Percentiles rank a stretch among this genome's conserved stretches.
These are phyloP conservation scores for Diabrotica virgifera DNA, from an alignment of 1,140 invertebrate genomes.

Conservation along the genomic window DNA sequence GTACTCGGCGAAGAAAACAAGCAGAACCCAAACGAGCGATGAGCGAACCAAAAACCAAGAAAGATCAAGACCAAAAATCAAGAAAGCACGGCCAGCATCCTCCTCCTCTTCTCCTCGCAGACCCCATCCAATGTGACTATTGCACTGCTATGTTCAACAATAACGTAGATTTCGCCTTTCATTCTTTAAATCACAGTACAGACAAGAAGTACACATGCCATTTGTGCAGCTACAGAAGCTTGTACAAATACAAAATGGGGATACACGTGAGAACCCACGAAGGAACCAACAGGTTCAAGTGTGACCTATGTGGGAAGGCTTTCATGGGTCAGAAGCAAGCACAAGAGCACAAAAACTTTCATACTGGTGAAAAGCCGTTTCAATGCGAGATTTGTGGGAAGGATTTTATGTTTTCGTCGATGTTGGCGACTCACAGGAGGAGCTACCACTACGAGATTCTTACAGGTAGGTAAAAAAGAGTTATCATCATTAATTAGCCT, in stretches of 20 bases:
- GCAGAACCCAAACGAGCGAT: too few relatives aligned
- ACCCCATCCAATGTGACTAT: constrained; percentile 38
- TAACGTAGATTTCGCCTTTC: constrained; percentile 38
- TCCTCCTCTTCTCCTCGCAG: constrained; percentile 9
- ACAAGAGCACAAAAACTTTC: constrained; percentile 51
- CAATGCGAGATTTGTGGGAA: constrained; percentile 60
- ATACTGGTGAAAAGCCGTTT: constrained; percentile 63
- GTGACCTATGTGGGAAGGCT: constrained; percentile 37
- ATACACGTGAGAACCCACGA: constrained; percentile 29
- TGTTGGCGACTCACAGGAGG: constrained; percentile 37
- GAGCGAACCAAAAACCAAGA: neutral
- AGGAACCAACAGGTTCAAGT: constrained; percentile 29
- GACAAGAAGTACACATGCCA: constrained; percentile 48
- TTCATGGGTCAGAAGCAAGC: constrained; percentile 51
- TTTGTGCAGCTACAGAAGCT: constrained; percentile 48
- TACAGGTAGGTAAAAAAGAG: constrained; percentile 22
- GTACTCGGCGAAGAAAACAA: too few relatives aligned
- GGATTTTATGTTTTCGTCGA: constrained; percentile 49
- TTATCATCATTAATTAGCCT: too few relatives aligned
- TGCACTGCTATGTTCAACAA: constrained; percentile 41
- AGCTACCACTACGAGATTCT: constrained; percentile 43
- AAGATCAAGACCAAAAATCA: constrained; percentile 11
- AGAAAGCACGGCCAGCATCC: constrained; percentile 7
- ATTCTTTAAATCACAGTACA: constrained; percentile 41
- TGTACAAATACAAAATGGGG: constrained; percentile 48